Conservation (phyloP, 2,888 invertebrate species). For the Achlya flavicornis region DNA sequence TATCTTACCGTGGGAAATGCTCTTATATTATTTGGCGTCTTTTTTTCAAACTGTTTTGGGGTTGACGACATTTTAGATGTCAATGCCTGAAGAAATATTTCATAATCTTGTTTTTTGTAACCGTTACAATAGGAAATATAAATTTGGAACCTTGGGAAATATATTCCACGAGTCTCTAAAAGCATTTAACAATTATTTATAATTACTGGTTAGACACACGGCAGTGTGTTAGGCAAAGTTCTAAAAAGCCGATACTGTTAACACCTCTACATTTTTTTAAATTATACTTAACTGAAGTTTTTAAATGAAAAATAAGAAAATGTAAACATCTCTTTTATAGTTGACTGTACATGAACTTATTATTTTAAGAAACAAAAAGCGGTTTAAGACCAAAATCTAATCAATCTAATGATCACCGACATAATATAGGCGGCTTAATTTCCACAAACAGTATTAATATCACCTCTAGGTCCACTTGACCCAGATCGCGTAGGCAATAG, state of each 20-base stretch:
- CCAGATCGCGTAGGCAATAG: constrained; percentile 29
- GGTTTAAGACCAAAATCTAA: background rate
- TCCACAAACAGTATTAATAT: background rate
- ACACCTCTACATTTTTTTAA: too few relatives aligned
- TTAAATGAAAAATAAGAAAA: too few relatives aligned
- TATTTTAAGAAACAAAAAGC: too few relatives aligned
- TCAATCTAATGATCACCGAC: background rate
- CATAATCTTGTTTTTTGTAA: background rate
- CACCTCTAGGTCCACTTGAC: constrained; percentile 27
- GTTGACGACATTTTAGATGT: constrained; percentile 11
- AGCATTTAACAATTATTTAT: too few relatives aligned
- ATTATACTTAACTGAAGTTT: too few relatives aligned
- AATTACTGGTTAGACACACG: too few relatives aligned
- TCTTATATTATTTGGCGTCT: background rate
- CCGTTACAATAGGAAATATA: background rate
- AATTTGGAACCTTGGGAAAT: too few relatives aligned
- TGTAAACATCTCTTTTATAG: too few relatives aligned
- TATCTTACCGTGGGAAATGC: constrained; percentile 9
- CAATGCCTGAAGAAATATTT: constrained; percentile 12
- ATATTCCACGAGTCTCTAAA: background rate
- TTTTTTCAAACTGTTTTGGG: background rate
- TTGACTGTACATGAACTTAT: too few relatives aligned
- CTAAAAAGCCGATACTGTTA: too few relatives aligned
- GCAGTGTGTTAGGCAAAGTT: too few relatives aligned
- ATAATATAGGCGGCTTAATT: background rate